Evolutionary conservation across 1,140 invertebrate species (phyloP).

Genomic region (Atopsyche davidsoni): DNA sequence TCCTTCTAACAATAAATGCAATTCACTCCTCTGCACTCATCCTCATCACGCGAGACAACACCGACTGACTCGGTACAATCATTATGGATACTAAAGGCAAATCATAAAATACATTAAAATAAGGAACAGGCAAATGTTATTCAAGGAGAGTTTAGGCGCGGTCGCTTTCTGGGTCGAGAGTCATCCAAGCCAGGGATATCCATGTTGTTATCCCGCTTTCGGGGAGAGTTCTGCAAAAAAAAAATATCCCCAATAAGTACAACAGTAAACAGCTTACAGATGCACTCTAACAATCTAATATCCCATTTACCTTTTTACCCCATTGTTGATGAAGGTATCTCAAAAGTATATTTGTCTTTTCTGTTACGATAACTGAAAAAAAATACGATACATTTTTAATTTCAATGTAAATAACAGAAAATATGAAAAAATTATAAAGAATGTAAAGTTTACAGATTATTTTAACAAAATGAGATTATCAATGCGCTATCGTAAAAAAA

Average conservation of each 20-base stretch:
- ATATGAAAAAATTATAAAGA: too few species aligned
- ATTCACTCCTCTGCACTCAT: too few species aligned
- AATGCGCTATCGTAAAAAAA: too few species aligned
- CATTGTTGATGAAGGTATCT: conserved; percentile 90
- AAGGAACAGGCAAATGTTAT: neutral
- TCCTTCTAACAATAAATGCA: too few species aligned
- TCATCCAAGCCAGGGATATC: conserved; percentile 37
- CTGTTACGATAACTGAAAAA: conserved; percentile 84
- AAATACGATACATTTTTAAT: conserved; percentile 30
- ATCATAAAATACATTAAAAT: conserved; percentile 1
- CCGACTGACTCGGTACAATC: too few species aligned
- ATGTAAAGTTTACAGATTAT: too few species aligned
- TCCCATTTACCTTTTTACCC: conserved; percentile 82
- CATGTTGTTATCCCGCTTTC: conserved; percentile 48
- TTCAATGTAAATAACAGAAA: neutral
- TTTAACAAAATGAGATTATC: too few species aligned
- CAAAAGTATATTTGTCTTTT: conserved; percentile 88
- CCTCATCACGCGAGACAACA: too few species aligned
- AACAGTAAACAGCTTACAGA: neutral
- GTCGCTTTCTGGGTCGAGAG: conserved; percentile 41
- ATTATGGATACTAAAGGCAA: neutral
- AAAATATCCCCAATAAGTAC: conserved; percentile 3
- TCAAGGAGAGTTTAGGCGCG: conserved; percentile 40
- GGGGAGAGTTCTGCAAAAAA: conserved; percentile 45
- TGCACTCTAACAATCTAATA: conserved; percentile 5